Base-by-base conservation (phyloP, 2,113 vertebrate genomes). In the Hemicordylus capensis region DNA sequence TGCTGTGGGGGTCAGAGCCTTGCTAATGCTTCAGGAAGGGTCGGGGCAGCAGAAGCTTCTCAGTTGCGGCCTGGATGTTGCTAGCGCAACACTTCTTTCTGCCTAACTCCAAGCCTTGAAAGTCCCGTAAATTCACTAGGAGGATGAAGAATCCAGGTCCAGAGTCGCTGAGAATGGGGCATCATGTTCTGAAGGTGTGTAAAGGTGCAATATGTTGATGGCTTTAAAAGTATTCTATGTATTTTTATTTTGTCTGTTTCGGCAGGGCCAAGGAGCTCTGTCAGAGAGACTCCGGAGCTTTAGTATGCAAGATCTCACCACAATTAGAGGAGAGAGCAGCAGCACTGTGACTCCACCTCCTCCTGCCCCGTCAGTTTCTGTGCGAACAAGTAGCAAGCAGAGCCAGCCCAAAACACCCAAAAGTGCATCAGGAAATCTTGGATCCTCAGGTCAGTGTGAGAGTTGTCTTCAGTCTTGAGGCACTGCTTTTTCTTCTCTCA, bases 251-350 rank as follows among this genome's bases (percentile, higher is more conserved):
- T 24, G n/a, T n/a, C n/a, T n/a, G n/a, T 83, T 89, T 74, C 4
- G 83, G 56, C 72, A 99, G 99, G 96, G 99, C 37, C 99, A 99
- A 93, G 99, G 98, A 24, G 99, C 99, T 70, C 96, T 99, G 80
- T 99, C 98, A 1, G 99, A 99, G 93, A 96, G 98, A 44, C 97
- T 99, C 66, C 96, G 99, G 89, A 99, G 99, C 91, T 99, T 99
- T 93, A 99, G 99, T 96, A 99, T 99, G 99, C 99, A 99, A 93
- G 99, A 99, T 75, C 97, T 99, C 79, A 98, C 98, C 0, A 96
- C 97, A 1, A 98, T 98, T 81, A 96, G 98, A 59, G 96, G 96
- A 9, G 98, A 99, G 15, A 92, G 94, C 6, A 83, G 88, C 87
- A 92, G 91, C 78, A 88, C 92, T 4, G 90, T 94, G 84, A 31